Evolutionary conservation across 1,140 invertebrate species (phyloP), one percentile per base, ranked within the genome.

Genomic region (Drosophila kepulauana): DNA sequence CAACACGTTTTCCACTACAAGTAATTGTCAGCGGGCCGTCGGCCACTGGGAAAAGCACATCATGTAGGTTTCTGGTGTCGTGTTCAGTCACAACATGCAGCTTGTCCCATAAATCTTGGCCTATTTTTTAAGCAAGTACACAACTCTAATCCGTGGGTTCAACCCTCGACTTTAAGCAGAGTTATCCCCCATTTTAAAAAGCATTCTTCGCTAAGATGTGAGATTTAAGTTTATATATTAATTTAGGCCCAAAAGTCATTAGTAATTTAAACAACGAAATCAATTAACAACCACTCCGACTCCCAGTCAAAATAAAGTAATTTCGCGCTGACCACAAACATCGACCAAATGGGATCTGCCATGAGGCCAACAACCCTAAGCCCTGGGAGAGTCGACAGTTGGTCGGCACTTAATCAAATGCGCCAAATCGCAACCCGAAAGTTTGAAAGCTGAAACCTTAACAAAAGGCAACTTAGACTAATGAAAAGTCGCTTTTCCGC

Each of bases 401-500:
- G 67, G 56, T 58, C 57, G 64, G 41, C 84, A 80, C 73, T 80
- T 87, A 82, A 87, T 82, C 82, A 78, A 76, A 64, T 64, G 67
- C 54, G 54, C 56, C 41, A 76, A 82, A 78, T 87, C 73, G 45
- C 59, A 33, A 56, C 4, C 38, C 56, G 81, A 82, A 67, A 74
- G 63, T 63, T 54, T 5, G 51, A 46, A 58, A 62, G 13, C 67
- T 58, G 49, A 84, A 61, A 61, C 63, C 49, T 30, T 20, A 8
- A 72, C 67, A 79, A 86, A 81, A 63, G 58, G 58, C 49, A 76
- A 78, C 78, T 75, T 68, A 49, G 72, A 49, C 84, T 88, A 88
- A 88, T 88, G 84, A 88, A 88, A 88, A 88, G 85, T 78, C 80
- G 80, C 85, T 88, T 88, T 87, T 80, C 64, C 84, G 52, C 84